phyloP scores from a whole-genome alignment of 2,113 vertebrate genomes.

The Sorex fumeus region DNA sequence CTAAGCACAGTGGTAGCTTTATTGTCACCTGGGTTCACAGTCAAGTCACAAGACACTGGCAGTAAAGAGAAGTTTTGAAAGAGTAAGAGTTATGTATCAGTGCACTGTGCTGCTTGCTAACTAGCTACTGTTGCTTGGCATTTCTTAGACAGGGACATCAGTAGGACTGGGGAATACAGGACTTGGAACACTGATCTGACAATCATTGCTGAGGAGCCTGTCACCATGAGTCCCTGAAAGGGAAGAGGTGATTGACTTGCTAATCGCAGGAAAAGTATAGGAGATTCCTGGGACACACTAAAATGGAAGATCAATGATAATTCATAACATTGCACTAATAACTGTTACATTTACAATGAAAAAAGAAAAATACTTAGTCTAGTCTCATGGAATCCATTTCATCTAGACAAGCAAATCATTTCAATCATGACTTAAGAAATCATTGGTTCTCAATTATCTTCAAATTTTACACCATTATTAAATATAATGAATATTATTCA shows the following conservation, averaged over 20 bases:
- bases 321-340: background rate
- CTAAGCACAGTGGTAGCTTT: constrained; percentile 74
- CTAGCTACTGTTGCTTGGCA: constrained; percentile 60
- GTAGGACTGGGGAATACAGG: constrained; percentile 56
- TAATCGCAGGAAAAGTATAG: background rate
- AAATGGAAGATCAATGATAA: background rate
- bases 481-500: background rate
- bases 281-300: background rate
- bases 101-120: constrained; percentile 55
- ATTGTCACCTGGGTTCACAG: constrained; percentile 73
- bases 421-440: background rate
- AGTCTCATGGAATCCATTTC: background rate
- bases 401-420: background rate
- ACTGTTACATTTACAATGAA: background rate
- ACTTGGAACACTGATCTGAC: constrained; percentile 24
- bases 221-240: constrained; percentile 42
- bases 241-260: background rate
- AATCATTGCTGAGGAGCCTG: constrained; percentile 29
- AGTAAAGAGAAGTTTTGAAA: constrained; percentile 42
- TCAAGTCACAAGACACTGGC: constrained; percentile 76
- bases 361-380: background rate
- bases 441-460: background rate
- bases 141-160: constrained; percentile 62
- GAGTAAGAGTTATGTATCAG: constrained; percentile 37
- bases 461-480: background rate